Evolutionary conservation across 2,113 vertebrate species (phyloP).

Genomic region (Burhinus bistriatus): DNA sequence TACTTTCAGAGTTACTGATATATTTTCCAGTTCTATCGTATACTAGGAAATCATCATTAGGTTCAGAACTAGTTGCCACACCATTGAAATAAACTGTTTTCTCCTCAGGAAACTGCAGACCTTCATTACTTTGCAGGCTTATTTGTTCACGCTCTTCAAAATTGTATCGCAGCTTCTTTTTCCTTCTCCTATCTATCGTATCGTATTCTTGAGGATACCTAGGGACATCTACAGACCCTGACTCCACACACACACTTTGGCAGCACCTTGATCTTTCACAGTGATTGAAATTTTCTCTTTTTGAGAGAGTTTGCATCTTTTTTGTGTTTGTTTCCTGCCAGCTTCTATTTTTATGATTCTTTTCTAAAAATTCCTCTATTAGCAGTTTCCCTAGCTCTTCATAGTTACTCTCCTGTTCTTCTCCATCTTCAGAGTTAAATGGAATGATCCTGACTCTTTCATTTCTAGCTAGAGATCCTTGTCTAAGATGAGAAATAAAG

Average conservation of each 20-base stretch:
- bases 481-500: conserved; percentile 62
- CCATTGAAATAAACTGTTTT: neutral
- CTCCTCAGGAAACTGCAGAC: neutral
- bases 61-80: neutral
- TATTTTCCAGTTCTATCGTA: conserved; percentile 4
- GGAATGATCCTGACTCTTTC: conserved; percentile 88
- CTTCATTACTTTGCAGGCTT: neutral
- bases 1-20: neutral
- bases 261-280: conserved; percentile 46
- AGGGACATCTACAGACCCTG: conserved; percentile 48
- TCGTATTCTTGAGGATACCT: conserved; percentile 85
- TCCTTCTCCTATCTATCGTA: conserved; percentile 83
- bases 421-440: conserved; percentile 81
- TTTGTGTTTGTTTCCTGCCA: conserved; percentile 75
- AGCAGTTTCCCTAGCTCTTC: conserved; percentile 73
- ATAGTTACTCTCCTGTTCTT: conserved; percentile 81
- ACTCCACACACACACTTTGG: conserved; percentile 55
- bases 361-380: conserved; percentile 80
- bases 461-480: conserved; percentile 80
- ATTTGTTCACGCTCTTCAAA: conserved; percentile 24
- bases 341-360: conserved; percentile 79
- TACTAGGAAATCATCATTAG: neutral
- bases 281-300: conserved; percentile 6
- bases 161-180: conserved; percentile 75
- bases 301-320: conserved; percentile 37